Base-by-base conservation (phyloP, 1,140 invertebrate species). In the Ectropis grisescens region DNA sequence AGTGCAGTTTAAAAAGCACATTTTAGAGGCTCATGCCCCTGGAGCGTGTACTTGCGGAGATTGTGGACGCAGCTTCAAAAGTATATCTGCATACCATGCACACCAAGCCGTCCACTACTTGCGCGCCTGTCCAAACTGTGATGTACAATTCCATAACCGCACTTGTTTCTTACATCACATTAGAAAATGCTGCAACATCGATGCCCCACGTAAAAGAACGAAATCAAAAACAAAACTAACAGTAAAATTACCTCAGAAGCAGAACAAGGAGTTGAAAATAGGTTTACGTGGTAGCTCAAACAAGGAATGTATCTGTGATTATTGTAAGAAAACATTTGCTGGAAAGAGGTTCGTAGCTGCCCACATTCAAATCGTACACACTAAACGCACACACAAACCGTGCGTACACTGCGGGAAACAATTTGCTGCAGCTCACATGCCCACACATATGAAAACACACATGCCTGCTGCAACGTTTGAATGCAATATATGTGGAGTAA, bases 281-380 rank as follows among this genome's bases (percentile, higher is more conserved):
- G 72, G 69, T 6, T n/a, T 59, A 13, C 38, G 62, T 4, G 70
- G 72, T 1, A 64, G 58, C 10, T 37, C 41, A 0, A 33, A 58
- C 13, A 58, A 41, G 2, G 51, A 61, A 35, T 75, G 66, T 29
- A 55, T 67, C 15, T 76, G 74, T 32, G 67, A 75, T 30, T 61
- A 72, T 24, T 79, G 74, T 12, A 52, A 55, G 1, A 79, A 74
- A 29, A 62, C 35, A 12, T 72, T 69, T 34, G 48, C 59, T 0
- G 56, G 52, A 1, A 74, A 68, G 41, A 67, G 61, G 19, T 65
- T 64, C 30, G 36, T 75, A 1, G 31, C 41, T 0, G 61, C 68
- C 2, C 74, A 79, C 11, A 79, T 79, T 32, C 66, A 75, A 43
- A 71, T 65, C 6, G 62, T 79, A 0, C 74, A 79, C 22, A 49